These are phyloP conservation scores for Cossypha dichroa DNA, from an alignment of 2,797 vertebrate species.

Conservation along the genomic window DNA sequence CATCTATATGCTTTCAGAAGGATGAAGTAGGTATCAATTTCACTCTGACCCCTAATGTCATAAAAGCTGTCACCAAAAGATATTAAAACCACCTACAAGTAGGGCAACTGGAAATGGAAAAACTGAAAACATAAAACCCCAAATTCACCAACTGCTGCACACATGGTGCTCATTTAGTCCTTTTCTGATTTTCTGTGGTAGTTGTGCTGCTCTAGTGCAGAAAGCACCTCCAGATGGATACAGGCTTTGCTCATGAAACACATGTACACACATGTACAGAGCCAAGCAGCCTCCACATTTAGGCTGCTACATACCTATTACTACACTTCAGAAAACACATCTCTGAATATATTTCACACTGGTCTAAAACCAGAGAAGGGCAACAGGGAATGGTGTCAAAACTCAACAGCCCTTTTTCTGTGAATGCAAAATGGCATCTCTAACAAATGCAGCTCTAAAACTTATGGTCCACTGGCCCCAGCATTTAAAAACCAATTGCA, in stretches of 20 bases:
- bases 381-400: background rate
- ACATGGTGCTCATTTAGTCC: background rate
- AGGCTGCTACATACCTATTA: background rate
- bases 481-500: background rate
- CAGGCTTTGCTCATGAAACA: background rate
- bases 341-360: background rate
- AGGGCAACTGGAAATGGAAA: background rate
- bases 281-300: background rate
- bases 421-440: background rate
- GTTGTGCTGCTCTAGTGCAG: rapidly evolving
- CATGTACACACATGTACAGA: background rate
- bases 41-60: background rate
- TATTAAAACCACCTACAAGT: background rate
- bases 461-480: background rate
- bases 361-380: background rate
- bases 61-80: background rate
- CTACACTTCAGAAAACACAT: background rate
- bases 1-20: background rate
- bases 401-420: background rate
- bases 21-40: background rate
- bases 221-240: background rate
- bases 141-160: background rate
- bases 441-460: background rate
- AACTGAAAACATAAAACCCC: background rate
- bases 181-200: background rate